Conservation (phyloP, 2,888 invertebrate species). For the Eupithecia dodoneata region DNA sequence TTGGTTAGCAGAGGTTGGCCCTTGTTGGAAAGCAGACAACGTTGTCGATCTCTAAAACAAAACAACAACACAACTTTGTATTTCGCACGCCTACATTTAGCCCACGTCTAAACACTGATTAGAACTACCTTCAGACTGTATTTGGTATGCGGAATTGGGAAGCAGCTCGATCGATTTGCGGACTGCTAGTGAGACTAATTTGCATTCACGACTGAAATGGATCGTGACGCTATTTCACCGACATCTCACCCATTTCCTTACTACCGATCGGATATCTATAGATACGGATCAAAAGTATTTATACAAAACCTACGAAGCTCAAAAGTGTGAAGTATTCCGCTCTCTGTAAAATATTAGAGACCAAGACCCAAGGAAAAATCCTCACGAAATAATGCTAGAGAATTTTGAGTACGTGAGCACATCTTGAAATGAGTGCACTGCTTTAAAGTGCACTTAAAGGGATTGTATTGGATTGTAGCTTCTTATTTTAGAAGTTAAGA, state of each 20-base stretch:
- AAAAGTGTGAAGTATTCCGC: neutral
- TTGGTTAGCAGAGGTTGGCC: no score
- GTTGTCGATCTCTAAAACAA: neutral
- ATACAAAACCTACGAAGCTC: neutral
- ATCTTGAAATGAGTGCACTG: conserved; percentile 33
- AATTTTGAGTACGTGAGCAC: conserved; percentile 33
- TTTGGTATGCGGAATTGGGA: conserved; percentile 65
- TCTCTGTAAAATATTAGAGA: neutral
- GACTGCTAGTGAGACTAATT: conserved; percentile 70
- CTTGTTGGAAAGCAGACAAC: neutral
- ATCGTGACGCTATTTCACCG: conserved; percentile 75
- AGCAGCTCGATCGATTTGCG: conserved; percentile 60
- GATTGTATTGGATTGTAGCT: conserved; percentile 35
- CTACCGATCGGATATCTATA: no score
- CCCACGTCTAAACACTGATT: conserved; percentile 46
- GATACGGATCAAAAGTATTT: no score
- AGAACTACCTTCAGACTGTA: conserved; percentile 52
- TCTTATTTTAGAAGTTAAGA: conserved; percentile 25
- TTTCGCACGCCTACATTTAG: conserved; percentile 1
- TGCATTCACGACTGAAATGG: conserved; percentile 78
- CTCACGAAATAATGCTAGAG: conserved; percentile 23
- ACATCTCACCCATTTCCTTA: conserved; percentile 70
- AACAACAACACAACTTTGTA: neutral
- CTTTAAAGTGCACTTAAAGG: conserved; percentile 33
- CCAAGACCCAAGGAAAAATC: conserved; percentile 8